Evolutionary conservation across 1,140 invertebrate species (phyloP).

Genomic region (Heliconius himera): DNA sequence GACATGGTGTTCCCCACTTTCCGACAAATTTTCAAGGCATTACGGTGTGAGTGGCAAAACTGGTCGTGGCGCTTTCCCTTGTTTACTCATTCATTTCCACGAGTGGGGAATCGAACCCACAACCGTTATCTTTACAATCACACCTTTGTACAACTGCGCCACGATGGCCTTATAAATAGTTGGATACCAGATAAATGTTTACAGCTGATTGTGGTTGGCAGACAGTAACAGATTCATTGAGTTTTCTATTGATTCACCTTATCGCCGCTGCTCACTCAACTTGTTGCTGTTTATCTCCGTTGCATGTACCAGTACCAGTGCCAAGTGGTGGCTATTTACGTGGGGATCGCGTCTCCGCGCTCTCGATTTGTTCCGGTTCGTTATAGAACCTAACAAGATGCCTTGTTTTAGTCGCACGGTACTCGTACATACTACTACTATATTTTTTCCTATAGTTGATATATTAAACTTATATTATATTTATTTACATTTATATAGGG

Average conservation of each 20-base stretch:
- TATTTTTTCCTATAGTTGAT: background rate
- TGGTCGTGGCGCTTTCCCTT: too few relatives aligned
- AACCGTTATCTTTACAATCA: too few relatives aligned
- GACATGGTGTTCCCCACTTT: too few relatives aligned
- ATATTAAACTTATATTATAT: too few relatives aligned
- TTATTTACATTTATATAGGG: too few relatives aligned
- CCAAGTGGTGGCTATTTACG: constrained; percentile 46
- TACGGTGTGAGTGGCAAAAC: too few relatives aligned
- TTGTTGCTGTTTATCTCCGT: constrained; percentile 44
- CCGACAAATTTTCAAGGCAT: too few relatives aligned
- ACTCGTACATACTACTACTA: background rate
- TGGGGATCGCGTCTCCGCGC: constrained; percentile 41
- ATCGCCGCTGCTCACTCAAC: constrained; percentile 43
- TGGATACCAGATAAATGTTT: constrained; percentile 2
- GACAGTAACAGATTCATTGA: constrained; percentile 31
- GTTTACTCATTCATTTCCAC: too few relatives aligned
- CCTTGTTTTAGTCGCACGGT: constrained; percentile 28
- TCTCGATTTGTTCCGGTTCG: constrained; percentile 45
- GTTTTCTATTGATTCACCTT: constrained; percentile 46
- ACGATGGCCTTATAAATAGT: background rate
- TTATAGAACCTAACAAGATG: constrained; percentile 41
- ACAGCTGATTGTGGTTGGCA: constrained; percentile 14
- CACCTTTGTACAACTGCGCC: too few relatives aligned
- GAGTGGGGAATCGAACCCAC: too few relatives aligned
- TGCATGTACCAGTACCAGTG: constrained; percentile 36